Percentiles rank a stretch among this genome's conserved stretches.
Evolutionary conservation across 2,888 invertebrate genomes (phyloP).

Genomic region (Pheosia gnoma): DNA sequence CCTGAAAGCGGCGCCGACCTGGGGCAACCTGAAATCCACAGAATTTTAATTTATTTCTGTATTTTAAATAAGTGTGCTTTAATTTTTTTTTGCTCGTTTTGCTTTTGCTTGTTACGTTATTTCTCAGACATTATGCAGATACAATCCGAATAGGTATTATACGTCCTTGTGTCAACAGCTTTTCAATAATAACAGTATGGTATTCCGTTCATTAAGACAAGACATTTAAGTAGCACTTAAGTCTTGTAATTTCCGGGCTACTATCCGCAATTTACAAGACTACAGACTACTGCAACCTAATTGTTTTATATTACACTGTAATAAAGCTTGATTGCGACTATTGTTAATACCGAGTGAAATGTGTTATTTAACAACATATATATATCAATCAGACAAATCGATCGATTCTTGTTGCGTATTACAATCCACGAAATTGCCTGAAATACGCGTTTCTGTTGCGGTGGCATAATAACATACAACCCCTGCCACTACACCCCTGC

Average conservation of each 20-base stretch:
- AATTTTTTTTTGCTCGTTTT: conserved; percentile 13
- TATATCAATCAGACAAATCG: background rate
- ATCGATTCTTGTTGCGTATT: background rate
- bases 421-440: conserved; percentile 44
- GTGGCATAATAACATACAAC: conserved; percentile 51
- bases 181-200: conserved; percentile 20
- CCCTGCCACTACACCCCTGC: conserved; percentile 66
- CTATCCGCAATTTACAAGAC: no score
- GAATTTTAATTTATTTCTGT: conserved; percentile 28
- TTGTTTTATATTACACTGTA: background rate
- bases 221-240: conserved; percentile 10
- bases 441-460: conserved; percentile 48
- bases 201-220: conserved; percentile 11
- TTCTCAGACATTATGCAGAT: conserved; percentile 14
- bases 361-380: no score
- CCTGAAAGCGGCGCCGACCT: conserved; percentile 73
- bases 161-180: conserved; percentile 17
- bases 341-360: no score
- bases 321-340: no score
- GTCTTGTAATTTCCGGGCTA: conserved; percentile 19
- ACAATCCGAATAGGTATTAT: conserved; percentile 8
- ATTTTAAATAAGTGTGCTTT: conserved; percentile 10
- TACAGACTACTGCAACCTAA: conserved; percentile 1
- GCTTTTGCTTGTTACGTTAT: conserved; percentile 15
- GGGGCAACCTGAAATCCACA: conserved; percentile 65